Percentiles rank a stretch among this genome's conserved stretches.
Conservation (phyloP, 2,113 vertebrate genomes). For the Hippoglossus stenolepis region DNA sequence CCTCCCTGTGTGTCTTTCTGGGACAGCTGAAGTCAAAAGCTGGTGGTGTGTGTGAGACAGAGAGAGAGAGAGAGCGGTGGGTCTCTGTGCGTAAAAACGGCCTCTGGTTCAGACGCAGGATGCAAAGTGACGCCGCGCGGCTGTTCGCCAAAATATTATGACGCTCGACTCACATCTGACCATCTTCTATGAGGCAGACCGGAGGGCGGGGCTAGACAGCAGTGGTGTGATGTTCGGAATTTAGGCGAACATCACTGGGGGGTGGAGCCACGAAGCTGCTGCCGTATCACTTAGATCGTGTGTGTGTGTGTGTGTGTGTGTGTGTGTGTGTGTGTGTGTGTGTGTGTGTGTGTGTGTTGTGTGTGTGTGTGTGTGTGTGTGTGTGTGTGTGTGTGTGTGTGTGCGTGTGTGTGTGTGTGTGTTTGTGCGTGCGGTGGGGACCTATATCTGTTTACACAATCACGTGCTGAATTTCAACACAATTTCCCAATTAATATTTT, state of each 20-base stretch:
- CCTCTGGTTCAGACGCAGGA: background rate
- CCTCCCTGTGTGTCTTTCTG: background rate
- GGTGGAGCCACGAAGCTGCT: conserved; percentile 64
- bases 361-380: background rate
- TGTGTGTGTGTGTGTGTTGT: background rate
- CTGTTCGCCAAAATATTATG: conserved; percentile 21
- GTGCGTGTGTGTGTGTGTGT: background rate
- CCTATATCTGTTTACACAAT: no score
- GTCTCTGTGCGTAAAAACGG: conserved; percentile 14
- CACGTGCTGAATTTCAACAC: no score
- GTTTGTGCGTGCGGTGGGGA: background rate
- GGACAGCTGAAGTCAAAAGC: background rate
- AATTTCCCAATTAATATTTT: no score
- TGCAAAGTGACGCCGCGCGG: background rate
- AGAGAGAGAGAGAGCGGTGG: background rate
- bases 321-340: background rate
- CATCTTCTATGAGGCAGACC: conserved; percentile 43
- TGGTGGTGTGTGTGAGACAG: background rate
- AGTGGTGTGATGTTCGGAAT: conserved; percentile 83
- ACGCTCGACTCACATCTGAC: conserved; percentile 15
- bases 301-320: conserved; percentile 2
- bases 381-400: background rate
- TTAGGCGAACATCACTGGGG: conserved; percentile 9
- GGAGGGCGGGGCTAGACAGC: conserved; percentile 64
- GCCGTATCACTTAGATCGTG: conserved; percentile 5